Evolutionary conservation across 2,888 invertebrate genomes (phyloP).

Genomic region (Diarsia rubi): DNA sequence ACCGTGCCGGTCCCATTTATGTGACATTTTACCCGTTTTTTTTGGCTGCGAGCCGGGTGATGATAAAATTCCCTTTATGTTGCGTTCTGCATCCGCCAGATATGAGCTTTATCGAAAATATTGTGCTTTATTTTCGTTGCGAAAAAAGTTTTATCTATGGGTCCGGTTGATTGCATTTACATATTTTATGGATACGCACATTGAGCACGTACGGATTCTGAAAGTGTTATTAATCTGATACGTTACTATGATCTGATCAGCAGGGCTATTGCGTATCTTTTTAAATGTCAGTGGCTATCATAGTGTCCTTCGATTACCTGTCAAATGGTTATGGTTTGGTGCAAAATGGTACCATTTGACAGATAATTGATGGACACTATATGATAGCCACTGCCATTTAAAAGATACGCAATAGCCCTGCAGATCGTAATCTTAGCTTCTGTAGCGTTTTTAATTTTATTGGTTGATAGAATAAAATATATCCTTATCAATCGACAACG

Average conservation of each 20-base stretch:
- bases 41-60: slow-evolving; percentile 19
- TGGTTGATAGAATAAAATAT: background rate
- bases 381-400: too few species aligned
- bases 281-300: too few species aligned
- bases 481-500: background rate
- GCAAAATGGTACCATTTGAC: too few species aligned
- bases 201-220: background rate
- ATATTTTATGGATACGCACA: slow-evolving; percentile 21
- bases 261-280: too few species aligned
- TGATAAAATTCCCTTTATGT: slow-evolving; percentile 49
- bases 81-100: slow-evolving; percentile 45
- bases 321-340: too few species aligned
- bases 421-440: background rate
- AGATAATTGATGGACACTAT: too few species aligned
- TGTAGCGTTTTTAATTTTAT: background rate
- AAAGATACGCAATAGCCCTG: too few species aligned
- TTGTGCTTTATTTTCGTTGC: slow-evolving; percentile 19
- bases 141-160: slow-evolving; percentile 9
- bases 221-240: background rate
- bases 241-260: background rate
- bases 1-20: slow-evolving; percentile 12
- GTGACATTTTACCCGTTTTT: slow-evolving; percentile 35
- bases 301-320: too few species aligned
- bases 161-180: slow-evolving; percentile 34
- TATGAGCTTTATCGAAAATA: slow-evolving; percentile 44